A percentile compares a stretch with the other conserved stretches of the same genome.
Conservation (phyloP, 2,113 vertebrate genomes). For the Mormyrus lacerda region DNA sequence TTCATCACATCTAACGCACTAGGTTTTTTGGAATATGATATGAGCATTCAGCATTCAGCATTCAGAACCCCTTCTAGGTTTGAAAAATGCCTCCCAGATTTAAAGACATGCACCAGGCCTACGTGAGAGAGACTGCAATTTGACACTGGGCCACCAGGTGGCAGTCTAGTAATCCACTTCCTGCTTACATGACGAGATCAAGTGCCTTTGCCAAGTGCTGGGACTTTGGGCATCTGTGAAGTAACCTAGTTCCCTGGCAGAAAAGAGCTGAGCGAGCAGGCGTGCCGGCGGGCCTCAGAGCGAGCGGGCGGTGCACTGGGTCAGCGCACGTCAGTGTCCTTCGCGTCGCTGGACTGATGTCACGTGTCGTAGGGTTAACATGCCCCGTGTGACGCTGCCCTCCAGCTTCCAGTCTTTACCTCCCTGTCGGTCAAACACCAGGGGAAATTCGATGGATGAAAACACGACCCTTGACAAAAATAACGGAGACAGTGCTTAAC, state of each 20-base stretch:
- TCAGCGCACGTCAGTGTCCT: background rate
- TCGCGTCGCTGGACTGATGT: background rate
- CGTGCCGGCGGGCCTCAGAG: conserved; percentile 27
- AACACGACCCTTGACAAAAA: background rate
- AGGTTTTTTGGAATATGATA: background rate
- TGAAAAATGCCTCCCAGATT: conserved; percentile 42
- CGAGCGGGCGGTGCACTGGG: background rate
- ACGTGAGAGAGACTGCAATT: background rate
- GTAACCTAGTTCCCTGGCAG: conserved; percentile 37
- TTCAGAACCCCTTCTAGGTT: conserved; percentile 38
- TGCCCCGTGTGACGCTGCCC: background rate
- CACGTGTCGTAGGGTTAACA: background rate
- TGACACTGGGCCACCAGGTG: conserved; percentile 53
- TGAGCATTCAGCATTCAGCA: conserved; percentile 17
- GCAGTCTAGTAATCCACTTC: conserved; percentile 61
- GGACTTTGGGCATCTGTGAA: conserved; percentile 60
- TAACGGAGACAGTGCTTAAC: background rate
- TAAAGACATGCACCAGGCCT: conserved; percentile 39
- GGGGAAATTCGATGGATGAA: background rate
- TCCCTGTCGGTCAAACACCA: background rate
- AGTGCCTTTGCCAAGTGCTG: conserved; percentile 51
- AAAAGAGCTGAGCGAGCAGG: conserved; percentile 48
- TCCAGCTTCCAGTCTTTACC: background rate
- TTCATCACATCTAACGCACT: background rate
- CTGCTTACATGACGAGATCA: conserved; percentile 19